Evolutionary conservation across 2,888 invertebrate genomes (phyloP), one percentile per base, ranked within the genome.

Genomic region (Gastrophysa polygoni): DNA sequence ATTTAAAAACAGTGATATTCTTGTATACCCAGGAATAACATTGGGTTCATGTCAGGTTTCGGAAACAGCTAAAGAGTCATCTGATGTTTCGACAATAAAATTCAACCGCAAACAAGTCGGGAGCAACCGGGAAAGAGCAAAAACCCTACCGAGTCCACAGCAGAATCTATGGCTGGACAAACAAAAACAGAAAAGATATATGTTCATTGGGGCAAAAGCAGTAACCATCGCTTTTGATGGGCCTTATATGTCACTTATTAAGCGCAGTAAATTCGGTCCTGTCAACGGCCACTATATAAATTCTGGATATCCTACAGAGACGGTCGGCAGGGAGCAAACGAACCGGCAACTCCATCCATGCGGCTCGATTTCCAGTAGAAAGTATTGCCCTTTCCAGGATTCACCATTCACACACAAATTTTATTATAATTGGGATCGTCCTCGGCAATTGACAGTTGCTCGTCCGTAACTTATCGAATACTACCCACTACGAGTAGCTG

Each of bases 261-360:
- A 67, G 67, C 58, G 67, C 64, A 62, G 67, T 68, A 68, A 68
- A 68, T 68, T 63, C 56, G 49, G 54, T 57, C 59, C 65, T 62
- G 64, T 67, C 68, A 57, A 66, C 65, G 63, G 62, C 60, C 63
- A 63, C 64, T 68, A 65, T 63, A 68, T 68, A 68, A 68, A 68
- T 68, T 65, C 63, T 63, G 57, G 57, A 63, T 62, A 64, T 67
- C 67, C 68, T 67, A 56, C 43, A 63, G 65, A 63, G 63, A 52
- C 55, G 38, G 51, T 34, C 59, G 34, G 43, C 34, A 20, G 55
- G 55, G 57, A 61, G 65, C 38, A 67, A 68, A 61, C 68, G 63
- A 68, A 63, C 67, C 67, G 63, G 62, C 65, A 66, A 68, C 59
- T 65, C 64, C 68, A 68, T 57, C 64, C 63, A 61, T 66, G 57